Base-by-base conservation (phyloP, 2,888 invertebrate genomes). In the Calameuta idolon region DNA sequence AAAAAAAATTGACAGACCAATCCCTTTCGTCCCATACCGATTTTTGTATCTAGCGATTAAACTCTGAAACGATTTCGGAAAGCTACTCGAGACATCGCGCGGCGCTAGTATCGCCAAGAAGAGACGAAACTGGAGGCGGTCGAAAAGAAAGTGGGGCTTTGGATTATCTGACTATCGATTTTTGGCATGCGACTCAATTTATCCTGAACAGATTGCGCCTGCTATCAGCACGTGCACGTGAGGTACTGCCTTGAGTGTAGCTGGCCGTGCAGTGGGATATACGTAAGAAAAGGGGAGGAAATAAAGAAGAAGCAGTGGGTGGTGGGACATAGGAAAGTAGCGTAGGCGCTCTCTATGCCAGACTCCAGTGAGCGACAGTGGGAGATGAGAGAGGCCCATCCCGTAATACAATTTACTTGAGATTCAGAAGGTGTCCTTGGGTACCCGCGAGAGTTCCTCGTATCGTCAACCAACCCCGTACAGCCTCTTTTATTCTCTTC, bases 381-480 rank as follows among this genome's bases (percentile, higher is more conserved):
- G 73, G 40, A 33, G 75, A 35, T n/a, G 75, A 76, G 73, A 73
- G 11, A 69, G 76, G 35, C 74, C 40, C 40, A 40, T 40, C 40
- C 68, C 74, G 75, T 77, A 77, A 77, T 77, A 75, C 40, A 77
- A 69, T 77, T 77, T 77, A 74, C 75, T 77, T 77, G 75, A 77
- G 77, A 77, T 77, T 77, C 77, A 77, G 77, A 30, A 77, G 77
- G 75, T 77, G 77, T 77, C 77, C 74, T 15, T 75, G 75, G 75
- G 77, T 75, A 77, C 77, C 75, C 77, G 77, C 75, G 77, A 77
- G 77, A 77, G 15, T 40, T 40, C 40, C 40, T 40, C 40, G 40
- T 40, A 40, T 40, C 40, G 40, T 40, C 40, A 40, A 15, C 15
- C 73, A 75, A 30, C 71, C 69, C 71, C 74, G 35, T 75, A 15